A percentile compares a stretch with the other conserved stretches of the same genome.
These are phyloP conservation scores for Synanthedon andrenaeformis DNA, from an alignment of 2,888 invertebrate genomes.

Conservation along the genomic window DNA sequence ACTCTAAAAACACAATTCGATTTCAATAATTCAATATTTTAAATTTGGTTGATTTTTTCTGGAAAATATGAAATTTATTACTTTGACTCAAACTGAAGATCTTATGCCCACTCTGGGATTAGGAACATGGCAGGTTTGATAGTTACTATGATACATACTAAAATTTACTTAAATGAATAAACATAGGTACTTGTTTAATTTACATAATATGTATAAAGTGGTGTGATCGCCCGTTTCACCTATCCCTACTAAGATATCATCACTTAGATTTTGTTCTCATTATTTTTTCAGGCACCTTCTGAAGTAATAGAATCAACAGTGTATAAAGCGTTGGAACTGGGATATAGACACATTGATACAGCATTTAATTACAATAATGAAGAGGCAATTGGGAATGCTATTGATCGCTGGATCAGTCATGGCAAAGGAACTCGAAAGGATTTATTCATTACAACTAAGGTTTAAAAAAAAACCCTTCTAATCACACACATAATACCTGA, in stretches of 20 bases:
- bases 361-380: constrained; percentile 85
- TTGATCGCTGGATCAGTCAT: constrained; percentile 74
- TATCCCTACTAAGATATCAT: too few relatives aligned
- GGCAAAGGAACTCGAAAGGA: constrained; percentile 77
- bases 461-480: constrained; percentile 23
- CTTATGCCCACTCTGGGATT: constrained; percentile 79
- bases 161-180: too few relatives aligned
- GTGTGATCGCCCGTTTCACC: too few relatives aligned
- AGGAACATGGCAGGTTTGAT: constrained; percentile 77
- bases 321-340: constrained; percentile 73
- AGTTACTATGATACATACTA: background rate
- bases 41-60: background rate
- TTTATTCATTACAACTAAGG: constrained; percentile 86
- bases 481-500: background rate
- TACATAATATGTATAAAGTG: too few relatives aligned
- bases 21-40: too few relatives aligned
- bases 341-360: constrained; percentile 84
- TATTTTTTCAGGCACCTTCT: constrained; percentile 64
- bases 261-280: too few relatives aligned
- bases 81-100: constrained; percentile 55
- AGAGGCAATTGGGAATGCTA: constrained; percentile 76
- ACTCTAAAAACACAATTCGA: too few relatives aligned
- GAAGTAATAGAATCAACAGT: constrained; percentile 75
- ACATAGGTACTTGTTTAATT: too few relatives aligned
- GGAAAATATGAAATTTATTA: constrained; percentile 47